Conservation (phyloP, 2,113 vertebrate genomes). For the Rhea pennata region DNA sequence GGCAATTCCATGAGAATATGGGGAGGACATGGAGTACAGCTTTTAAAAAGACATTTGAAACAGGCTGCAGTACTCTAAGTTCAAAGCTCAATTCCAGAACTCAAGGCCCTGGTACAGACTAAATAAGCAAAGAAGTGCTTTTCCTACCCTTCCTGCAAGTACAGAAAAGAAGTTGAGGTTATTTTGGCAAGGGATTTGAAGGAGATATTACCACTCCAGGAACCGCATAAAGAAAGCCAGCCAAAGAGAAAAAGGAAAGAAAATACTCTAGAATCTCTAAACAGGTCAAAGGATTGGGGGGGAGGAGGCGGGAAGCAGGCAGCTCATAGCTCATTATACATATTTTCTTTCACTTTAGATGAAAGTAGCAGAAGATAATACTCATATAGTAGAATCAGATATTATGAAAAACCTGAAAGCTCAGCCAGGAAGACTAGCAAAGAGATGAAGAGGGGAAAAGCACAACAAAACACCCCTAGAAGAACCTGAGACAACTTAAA, state of each 20-base stretch:
- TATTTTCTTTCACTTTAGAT: neutral
- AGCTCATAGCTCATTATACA: neutral
- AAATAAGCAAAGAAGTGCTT: neutral
- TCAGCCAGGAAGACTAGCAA: neutral
- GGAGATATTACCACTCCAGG: neutral
- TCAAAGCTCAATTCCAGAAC: neutral
- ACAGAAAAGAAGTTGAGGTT: neutral
- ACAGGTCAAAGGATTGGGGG: neutral
- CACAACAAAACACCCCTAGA: neutral
- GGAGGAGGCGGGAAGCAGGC: neutral
- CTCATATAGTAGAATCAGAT: neutral
- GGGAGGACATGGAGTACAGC: neutral
- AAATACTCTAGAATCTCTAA: accelerated
- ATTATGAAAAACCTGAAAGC: neutral
- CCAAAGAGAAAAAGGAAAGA: neutral
- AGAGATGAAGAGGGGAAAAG: neutral
- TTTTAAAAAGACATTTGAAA: neutral
- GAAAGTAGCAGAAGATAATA: neutral
- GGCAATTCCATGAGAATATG: neutral
- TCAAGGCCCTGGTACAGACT: neutral
- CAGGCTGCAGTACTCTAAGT: neutral
- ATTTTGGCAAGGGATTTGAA: neutral
- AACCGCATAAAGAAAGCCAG: neutral
- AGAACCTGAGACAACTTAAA: neutral
- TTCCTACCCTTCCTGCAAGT: neutral